Conservation (phyloP, 2,797 vertebrate genomes). For the Leptoclinus maculatus region DNA sequence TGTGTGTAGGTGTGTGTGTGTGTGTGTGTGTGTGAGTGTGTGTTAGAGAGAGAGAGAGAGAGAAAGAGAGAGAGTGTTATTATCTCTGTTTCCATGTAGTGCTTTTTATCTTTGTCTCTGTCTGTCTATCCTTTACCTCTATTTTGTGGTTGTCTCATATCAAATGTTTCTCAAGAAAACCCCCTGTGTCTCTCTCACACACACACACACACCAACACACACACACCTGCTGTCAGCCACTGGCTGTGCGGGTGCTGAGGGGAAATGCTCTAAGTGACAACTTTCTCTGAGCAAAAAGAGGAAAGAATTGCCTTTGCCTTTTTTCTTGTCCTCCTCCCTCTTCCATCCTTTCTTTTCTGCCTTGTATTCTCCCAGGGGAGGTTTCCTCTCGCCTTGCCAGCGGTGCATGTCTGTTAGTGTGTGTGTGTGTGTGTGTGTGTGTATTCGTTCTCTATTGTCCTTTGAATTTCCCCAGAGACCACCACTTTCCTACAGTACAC, state of each 20-base stretch:
- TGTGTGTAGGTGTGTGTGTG: slow-evolving; percentile 1
- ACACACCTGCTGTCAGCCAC: slow-evolving; percentile 56
- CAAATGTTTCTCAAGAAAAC: slow-evolving; percentile 2
- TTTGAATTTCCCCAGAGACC: slow-evolving; percentile 72
- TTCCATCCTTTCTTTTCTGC: slow-evolving; percentile 50
- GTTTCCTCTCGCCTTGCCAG: slow-evolving; percentile 58
- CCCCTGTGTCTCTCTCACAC: slow-evolving; percentile 2
- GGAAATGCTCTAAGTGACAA: slow-evolving; percentile 70
- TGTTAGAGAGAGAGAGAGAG: background rate
- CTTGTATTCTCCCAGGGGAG: slow-evolving; percentile 65
- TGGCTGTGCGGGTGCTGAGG: slow-evolving; percentile 59
- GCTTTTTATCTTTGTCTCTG: background rate
- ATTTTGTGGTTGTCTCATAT: slow-evolving; percentile 4
- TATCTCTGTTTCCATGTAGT: slow-evolving; percentile 3
- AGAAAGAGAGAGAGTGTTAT: background rate
- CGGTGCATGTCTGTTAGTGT: slow-evolving; percentile 48
- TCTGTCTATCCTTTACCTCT: background rate
- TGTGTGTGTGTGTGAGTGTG: slow-evolving; percentile 1
- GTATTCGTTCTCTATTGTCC: slow-evolving; percentile 72
- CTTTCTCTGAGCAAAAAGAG: slow-evolving; percentile 70
- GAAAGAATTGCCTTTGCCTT: slow-evolving; percentile 51
- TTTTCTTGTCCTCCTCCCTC: slow-evolving; percentile 42
- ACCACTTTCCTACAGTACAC: slow-evolving; percentile 67
- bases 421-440: slow-evolving; percentile 47
- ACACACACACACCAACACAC: slow-evolving; percentile 27